A percentile compares a stretch with the other conserved stretches of the same genome.
These are phyloP conservation scores for Agrochola lychnidis DNA, from an alignment of 2,888 invertebrate species.

Conservation along the genomic window DNA sequence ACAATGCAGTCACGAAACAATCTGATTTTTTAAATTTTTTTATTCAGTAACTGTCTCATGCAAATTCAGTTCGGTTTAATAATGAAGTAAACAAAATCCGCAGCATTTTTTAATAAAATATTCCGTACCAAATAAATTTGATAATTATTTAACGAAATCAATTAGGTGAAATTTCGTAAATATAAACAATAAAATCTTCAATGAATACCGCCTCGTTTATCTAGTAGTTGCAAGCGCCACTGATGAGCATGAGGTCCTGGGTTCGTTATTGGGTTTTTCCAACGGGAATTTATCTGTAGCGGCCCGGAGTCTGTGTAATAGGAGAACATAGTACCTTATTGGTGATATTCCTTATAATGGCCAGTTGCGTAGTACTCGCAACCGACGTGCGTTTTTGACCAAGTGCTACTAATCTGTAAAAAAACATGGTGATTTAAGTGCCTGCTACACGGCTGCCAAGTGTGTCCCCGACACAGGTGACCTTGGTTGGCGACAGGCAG, in stretches of 20 bases:
- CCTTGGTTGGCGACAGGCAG: too few relatives aligned
- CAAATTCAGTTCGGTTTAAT: constrained; percentile 36
- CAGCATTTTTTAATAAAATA: constrained; percentile 20
- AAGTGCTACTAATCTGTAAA: too few relatives aligned
- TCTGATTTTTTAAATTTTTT: constrained; percentile 12
- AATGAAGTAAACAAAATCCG: constrained; percentile 35
- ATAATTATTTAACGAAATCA: constrained; percentile 5
- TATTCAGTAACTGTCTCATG: constrained; percentile 27
- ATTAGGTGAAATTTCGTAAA: background rate
- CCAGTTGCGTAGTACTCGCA: too few relatives aligned
- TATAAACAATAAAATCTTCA: background rate
- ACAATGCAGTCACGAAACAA: constrained; percentile 7
- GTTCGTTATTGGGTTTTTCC: too few relatives aligned
- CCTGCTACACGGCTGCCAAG: too few relatives aligned
- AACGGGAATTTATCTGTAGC: background rate
- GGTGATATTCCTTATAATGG: too few relatives aligned
- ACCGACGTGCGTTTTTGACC: too few relatives aligned
- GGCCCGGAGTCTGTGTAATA: background rate
- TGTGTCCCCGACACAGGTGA: too few relatives aligned
- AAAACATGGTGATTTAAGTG: too few relatives aligned
- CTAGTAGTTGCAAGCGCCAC: background rate
- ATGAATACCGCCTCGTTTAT: background rate
- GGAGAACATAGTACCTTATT: too few relatives aligned
- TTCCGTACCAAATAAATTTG: background rate
- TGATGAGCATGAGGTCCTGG: too few relatives aligned